Conservation (phyloP, 2,888 invertebrate genomes). For the Agonopterix subpropinquella region DNA sequence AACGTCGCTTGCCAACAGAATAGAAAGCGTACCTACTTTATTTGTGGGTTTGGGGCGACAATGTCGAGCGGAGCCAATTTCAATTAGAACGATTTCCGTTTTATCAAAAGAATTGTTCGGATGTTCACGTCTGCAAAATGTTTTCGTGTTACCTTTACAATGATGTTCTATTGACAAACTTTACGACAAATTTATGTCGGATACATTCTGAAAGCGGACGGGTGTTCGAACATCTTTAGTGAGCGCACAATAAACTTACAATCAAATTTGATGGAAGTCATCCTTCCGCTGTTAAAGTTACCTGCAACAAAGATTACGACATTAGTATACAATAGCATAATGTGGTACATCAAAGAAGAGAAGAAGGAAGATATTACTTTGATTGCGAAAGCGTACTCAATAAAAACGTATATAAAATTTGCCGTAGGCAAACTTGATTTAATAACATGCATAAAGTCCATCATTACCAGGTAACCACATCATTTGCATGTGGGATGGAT, state of each 20-base stretch:
- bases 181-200: conserved; percentile 55
- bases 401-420: conserved; percentile 1
- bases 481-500: conserved; percentile 20
- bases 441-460: conserved; percentile 17
- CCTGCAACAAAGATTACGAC: conserved; percentile 47
- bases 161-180: conserved; percentile 15
- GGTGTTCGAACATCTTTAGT: conserved; percentile 20
- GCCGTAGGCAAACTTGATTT: conserved; percentile 15
- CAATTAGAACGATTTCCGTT: conserved; percentile 64
- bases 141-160: conserved; percentile 28
- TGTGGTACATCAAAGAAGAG: neutral
- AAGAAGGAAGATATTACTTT: conserved; percentile 9
- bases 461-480: conserved; percentile 13
- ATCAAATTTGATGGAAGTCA: conserved; percentile 36
- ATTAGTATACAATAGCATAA: conserved; percentile 7
- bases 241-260: conserved; percentile 36
- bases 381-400: neutral
- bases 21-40: conserved; percentile 42
- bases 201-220: conserved; percentile 29
- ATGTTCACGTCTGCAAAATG: conserved; percentile 37
- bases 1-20: conserved; percentile 55
- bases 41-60: conserved; percentile 55
- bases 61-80: conserved; percentile 56
- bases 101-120: conserved; percentile 50
- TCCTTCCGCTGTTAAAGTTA: conserved; percentile 41